Evolutionary conservation across 2,797 vertebrate species (phyloP).

Genomic region (Oceanodroma leucorhoa): DNA sequence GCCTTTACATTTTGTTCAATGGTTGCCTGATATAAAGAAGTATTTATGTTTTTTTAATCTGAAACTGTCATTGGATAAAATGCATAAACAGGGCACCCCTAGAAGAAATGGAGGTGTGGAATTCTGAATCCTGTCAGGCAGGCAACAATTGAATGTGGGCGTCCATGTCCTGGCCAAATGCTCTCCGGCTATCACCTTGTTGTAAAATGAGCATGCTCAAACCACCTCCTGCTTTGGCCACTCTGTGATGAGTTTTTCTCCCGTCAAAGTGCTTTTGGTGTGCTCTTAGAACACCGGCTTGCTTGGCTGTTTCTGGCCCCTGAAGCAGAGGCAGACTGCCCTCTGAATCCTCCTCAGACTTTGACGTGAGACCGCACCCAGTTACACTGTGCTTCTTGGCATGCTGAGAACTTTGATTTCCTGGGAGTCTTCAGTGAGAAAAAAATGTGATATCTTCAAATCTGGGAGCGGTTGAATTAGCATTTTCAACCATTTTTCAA

Average conservation of each 20-base stretch:
- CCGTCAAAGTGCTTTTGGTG: background rate
- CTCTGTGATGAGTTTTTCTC: background rate
- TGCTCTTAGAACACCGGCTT: background rate
- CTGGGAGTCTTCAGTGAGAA: background rate
- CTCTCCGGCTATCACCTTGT: background rate
- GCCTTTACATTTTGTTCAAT: background rate
- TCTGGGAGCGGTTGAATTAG: rapidly evolving
- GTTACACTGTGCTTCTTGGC: background rate
- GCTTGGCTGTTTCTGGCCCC: background rate
- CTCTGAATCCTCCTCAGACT: background rate
- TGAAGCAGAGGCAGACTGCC: background rate
- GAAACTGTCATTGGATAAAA: background rate
- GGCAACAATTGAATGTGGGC: background rate
- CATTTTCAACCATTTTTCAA: background rate
- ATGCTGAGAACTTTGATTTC: background rate
- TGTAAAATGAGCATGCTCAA: background rate
- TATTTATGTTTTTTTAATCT: background rate
- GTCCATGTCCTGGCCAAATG: background rate
- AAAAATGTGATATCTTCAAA: background rate
- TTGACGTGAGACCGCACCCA: background rate
- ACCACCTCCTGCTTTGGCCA: background rate
- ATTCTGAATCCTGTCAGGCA: background rate
- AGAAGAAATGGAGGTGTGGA: background rate
- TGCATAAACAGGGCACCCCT: background rate
- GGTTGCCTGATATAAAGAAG: background rate